phyloP scores from a whole-genome alignment of 2,113 vertebrate species.

The Ictalurus punctatus region DNA sequence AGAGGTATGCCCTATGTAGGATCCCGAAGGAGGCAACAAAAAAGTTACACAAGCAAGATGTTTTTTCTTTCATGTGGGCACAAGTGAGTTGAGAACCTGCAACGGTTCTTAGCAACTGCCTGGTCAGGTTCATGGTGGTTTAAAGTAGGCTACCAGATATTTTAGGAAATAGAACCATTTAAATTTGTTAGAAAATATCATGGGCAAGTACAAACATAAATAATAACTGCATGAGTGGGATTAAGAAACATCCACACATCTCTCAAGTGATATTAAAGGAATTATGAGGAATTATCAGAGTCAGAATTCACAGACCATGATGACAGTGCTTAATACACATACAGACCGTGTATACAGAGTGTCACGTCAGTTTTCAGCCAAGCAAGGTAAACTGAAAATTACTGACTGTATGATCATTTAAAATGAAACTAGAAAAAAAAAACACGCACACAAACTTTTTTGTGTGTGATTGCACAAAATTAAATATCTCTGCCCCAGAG shows the following conservation, averaged over 20 bases:
- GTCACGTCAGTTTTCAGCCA: neutral
- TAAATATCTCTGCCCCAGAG: slow-evolving; percentile 58
- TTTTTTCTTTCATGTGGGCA: neutral
- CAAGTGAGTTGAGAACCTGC: neutral
- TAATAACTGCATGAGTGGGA: neutral
- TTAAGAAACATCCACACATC: neutral
- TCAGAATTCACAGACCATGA: neutral
- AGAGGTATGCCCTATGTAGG: neutral
- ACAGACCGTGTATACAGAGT: neutral
- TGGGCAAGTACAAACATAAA: neutral
- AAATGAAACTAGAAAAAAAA: slow-evolving; percentile 30
- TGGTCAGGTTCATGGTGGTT: neutral
- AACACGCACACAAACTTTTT: no score
- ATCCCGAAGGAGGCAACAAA: neutral
- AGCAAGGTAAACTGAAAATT: slow-evolving; percentile 5
- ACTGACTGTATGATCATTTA: slow-evolving; percentile 5
- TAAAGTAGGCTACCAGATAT: neutral
- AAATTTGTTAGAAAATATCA: neutral
- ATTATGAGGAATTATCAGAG: neutral
- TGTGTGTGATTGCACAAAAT: slow-evolving; percentile 42
- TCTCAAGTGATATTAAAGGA: neutral
- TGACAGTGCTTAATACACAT: neutral
- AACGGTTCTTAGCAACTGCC: neutral
- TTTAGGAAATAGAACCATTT: neutral
- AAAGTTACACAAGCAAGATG: neutral